Base-by-base conservation (phyloP, 2,113 vertebrate genomes). In the Chaetops frenatus region DNA sequence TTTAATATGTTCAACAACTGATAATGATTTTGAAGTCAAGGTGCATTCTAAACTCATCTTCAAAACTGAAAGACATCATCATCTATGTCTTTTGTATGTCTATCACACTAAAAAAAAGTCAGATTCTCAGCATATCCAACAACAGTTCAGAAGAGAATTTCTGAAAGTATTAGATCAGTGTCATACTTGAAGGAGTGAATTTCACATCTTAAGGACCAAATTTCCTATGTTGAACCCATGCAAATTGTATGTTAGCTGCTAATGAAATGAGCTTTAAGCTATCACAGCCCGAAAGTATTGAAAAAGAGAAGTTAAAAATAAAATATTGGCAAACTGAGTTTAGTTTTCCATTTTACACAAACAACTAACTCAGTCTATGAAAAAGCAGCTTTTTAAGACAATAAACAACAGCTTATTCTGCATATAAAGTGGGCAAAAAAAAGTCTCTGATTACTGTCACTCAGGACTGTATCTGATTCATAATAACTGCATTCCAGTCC, bases 231-330 rank as follows among this genome's bases (percentile, higher is more conserved):
- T 12, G 11, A 82, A 88, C 5, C 7, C 29, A 91, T 36, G 28
- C 2, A 95, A 96, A 94, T 73, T 9, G 5, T 86, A 64, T 40
- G 33, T 54, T 86, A 92, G 66, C 48, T 69, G 24, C 57, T 82
- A 94, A 90, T 76, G 53, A 94, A 93, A 73, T 56, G 3, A 62
- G n/a, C 70, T 69, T 83, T 51, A 91, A 91, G 14, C 8, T 94
- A 79, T 62, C 40, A 74, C 22, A 94, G 22, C 15, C 73, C 35
- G 47, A 76, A 76, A 40, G 10, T 29, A 33, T 42, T 7, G 5
- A 36, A 86, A 93, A 92, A 24, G 13, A 93, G 36, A 95, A 94
- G 36, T 23, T 53, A 77, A 92, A 90, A 90, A 70, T 51, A 86
- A 96, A 90, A 21, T 35, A 53, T 24, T 57, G 33, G 33, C 31